A percentile compares a stretch with the other conserved stretches of the same genome.
These are phyloP conservation scores for Petrocephalus sullivani DNA, from an alignment of 2,797 vertebrate genomes.

Conservation along the genomic window DNA sequence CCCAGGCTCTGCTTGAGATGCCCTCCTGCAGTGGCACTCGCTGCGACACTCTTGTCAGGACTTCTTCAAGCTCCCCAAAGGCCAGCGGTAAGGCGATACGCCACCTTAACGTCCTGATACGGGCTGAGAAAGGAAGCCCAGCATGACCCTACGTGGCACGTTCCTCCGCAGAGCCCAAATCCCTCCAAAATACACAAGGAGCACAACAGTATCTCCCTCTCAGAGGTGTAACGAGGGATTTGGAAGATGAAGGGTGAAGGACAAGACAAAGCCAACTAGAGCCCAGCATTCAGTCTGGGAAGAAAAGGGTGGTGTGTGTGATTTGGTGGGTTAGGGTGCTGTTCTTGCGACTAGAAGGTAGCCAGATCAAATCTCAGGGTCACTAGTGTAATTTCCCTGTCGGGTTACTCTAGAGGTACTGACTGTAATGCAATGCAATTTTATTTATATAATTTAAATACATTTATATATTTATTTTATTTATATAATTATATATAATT, in stretches of 20 bases:
- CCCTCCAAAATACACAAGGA: constrained; percentile 1
- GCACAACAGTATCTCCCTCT: background rate
- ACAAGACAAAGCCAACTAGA: background rate
- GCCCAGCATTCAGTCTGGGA: background rate
- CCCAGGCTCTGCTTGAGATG: background rate
- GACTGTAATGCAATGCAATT: no score
- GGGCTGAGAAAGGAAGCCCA: background rate
- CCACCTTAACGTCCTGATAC: background rate
- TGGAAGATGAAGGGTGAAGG: background rate
- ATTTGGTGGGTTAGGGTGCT: background rate
- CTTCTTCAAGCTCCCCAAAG: background rate
- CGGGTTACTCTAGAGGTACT: background rate
- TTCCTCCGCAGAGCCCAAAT: background rate
- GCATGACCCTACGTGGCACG: background rate
- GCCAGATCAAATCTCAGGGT: background rate
- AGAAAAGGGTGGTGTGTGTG: background rate
- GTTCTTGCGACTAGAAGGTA: background rate
- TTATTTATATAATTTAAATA: no score
- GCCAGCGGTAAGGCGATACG: background rate
- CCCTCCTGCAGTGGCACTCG: background rate
- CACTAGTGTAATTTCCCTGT: background rate
- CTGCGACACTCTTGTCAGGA: background rate
- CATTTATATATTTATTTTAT: no score
- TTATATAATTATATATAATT: no score
- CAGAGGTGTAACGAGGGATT: background rate